Conservation (phyloP, 2,113 vertebrate species). For the Emydura subglobosa region DNA sequence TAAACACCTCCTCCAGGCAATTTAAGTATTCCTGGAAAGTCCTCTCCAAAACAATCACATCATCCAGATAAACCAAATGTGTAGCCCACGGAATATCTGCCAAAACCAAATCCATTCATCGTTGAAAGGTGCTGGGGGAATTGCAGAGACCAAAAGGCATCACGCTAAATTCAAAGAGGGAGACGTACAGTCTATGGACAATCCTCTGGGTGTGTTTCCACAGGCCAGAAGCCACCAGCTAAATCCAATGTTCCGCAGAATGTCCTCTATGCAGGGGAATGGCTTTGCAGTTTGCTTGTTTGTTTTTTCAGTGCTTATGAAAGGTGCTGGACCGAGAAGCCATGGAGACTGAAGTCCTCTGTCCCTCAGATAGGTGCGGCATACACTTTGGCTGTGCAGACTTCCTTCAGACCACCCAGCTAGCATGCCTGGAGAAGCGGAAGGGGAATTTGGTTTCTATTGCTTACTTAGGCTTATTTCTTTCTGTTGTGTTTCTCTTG, state of each 20-base stretch:
- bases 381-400: neutral
- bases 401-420: slow-evolving; percentile 20
- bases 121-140: slow-evolving; percentile 74
- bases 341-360: neutral
- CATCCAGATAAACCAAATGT: slow-evolving; percentile 76
- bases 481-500: neutral
- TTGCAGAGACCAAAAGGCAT: slow-evolving; percentile 75
- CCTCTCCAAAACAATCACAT: slow-evolving; percentile 78
- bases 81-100: slow-evolving; percentile 73
- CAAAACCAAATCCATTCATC: slow-evolving; percentile 71
- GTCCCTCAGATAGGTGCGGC: neutral
- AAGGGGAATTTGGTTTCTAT: slow-evolving; percentile 15
- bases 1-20: slow-evolving; percentile 70
- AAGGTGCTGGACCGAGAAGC: neutral
- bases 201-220: slow-evolving; percentile 59
- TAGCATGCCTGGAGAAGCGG: neutral
- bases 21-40: slow-evolving; percentile 80
- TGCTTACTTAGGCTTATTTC: neutral
- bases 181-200: slow-evolving; percentile 70
- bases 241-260: neutral
- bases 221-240: slow-evolving; percentile 45
- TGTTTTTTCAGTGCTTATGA: neutral
- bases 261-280: neutral
- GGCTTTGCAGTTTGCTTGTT: slow-evolving; percentile 19
- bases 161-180: slow-evolving; percentile 38